Evolutionary conservation across 2,888 invertebrate genomes (phyloP).

Genomic region (Thysanoteuthis rhombus): DNA sequence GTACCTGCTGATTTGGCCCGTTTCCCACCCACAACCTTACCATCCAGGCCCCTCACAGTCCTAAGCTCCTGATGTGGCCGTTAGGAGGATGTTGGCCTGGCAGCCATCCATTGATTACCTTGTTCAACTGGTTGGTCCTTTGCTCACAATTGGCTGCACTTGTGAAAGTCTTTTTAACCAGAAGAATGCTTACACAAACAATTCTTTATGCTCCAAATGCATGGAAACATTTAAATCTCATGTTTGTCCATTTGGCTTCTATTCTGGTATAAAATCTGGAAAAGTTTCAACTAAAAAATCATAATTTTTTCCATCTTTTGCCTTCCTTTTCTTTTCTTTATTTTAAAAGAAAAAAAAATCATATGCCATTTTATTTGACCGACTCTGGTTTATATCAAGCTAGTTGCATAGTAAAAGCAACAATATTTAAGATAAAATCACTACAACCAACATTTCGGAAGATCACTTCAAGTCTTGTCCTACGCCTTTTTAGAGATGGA

Average conservation of each 20-base stretch:
- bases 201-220: neutral
- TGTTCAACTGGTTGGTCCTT: neutral
- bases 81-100: neutral
- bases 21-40: too few species aligned
- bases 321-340: too few species aligned
- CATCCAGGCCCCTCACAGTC: neutral
- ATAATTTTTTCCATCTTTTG: too few species aligned
- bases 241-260: neutral
- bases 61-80: neutral
- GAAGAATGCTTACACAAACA: neutral
- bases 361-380: too few species aligned
- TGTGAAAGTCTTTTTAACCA: neutral
- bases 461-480: too few species aligned
- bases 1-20: neutral
- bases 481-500: too few species aligned
- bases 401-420: too few species aligned
- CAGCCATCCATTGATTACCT: neutral
- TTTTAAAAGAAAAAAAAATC: too few species aligned
- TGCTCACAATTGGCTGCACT: neutral
- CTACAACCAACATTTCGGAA: too few species aligned
- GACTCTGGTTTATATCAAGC: too few species aligned
- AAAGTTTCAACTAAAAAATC: neutral
- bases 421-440: too few species aligned
- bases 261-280: neutral
- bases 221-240: neutral